Percentiles rank a stretch among this genome's conserved stretches.
These are phyloP conservation scores for Pomatorhinus ruficollis DNA, from an alignment of 2,113 vertebrate species.

Conservation along the genomic window DNA sequence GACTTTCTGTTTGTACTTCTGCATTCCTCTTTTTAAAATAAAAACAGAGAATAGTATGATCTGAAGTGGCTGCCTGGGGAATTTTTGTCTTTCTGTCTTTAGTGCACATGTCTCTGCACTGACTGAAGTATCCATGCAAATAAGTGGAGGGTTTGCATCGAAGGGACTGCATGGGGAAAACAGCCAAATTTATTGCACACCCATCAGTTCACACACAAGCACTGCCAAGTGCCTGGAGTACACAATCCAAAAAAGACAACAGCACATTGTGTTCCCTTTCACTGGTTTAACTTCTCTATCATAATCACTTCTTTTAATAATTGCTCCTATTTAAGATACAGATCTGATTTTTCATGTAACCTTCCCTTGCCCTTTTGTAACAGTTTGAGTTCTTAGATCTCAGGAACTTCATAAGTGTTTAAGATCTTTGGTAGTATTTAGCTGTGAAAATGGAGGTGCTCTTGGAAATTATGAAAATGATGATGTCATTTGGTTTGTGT, in stretches of 20 bases:
- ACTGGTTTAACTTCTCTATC: background rate
- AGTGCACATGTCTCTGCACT: background rate
- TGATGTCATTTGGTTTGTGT: background rate
- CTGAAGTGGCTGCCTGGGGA: background rate
- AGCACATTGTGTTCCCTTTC: constrained; percentile 23
- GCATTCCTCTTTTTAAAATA: background rate
- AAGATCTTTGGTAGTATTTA: background rate
- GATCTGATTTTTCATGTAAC: background rate
- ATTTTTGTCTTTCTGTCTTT: background rate
- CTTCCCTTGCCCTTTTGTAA: background rate
- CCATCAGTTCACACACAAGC: constrained; percentile 1
- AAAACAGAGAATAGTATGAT: background rate
- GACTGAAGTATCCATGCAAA: background rate
- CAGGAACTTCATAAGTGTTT: background rate
- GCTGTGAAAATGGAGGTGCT: background rate
- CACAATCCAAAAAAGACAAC: background rate
- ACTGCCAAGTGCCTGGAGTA: constrained; percentile 42
- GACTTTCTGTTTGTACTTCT: constrained; percentile 20
- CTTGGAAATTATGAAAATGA: background rate
- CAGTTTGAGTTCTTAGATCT: background rate
- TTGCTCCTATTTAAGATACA: background rate
- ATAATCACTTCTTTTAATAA: background rate
- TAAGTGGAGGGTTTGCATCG: background rate
- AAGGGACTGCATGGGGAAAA: background rate
- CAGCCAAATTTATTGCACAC: constrained; percentile 25